Evolutionary conservation across 2,113 vertebrate species (phyloP), one percentile per base, ranked within the genome.

Genomic region (Sebastes fasciatus): DNA sequence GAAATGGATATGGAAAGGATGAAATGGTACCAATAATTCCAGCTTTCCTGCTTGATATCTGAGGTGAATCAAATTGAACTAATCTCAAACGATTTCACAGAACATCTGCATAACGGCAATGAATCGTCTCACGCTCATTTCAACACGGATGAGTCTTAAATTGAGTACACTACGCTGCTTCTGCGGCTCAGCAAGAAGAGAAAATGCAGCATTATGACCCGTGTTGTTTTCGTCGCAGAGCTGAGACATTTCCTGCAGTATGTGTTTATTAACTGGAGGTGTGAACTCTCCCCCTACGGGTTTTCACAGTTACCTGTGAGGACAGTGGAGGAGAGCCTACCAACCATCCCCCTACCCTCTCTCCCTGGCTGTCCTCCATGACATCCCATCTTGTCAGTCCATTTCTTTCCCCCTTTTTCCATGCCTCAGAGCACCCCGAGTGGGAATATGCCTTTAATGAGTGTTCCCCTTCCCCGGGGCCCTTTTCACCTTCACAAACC

Each of bases 211-310:
- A 84, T 61, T 64, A 54, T 61, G 74, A 62, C 67, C 68, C 72
- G 26, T 17, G 86, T 49, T 70, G 83, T 90, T 90, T 93, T 88
- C 62, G 8, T 86, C 79, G 74, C 84, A 55, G 75, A 91, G 82
- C 76, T 83, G 92, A 86, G 89, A 93, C 86, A 77, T 94, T 92
- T 94, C 82, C 86, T 83, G 64, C 79, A 80, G 85, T 79, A 84
- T 89, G 90, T 88, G 91, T 94, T 93, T 94, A 93, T 92, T 93
- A 93, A 92, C 73, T 85, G 75, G 64, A 91, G 90, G 92, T 93
- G 92, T 89, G 86, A 94, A 90, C 80, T 85, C 86, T 84, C 74
- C 71, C 79, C 74, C 85, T 4, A 6, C 8, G 55, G 90, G 64
- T 84, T 93, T 92, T 94, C 91, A 89, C 91, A 94, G 86, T 63